These are phyloP conservation scores for Globodera ellingtonae DNA, from an alignment of 1,140 invertebrate species.

Conservation along the genomic window DNA sequence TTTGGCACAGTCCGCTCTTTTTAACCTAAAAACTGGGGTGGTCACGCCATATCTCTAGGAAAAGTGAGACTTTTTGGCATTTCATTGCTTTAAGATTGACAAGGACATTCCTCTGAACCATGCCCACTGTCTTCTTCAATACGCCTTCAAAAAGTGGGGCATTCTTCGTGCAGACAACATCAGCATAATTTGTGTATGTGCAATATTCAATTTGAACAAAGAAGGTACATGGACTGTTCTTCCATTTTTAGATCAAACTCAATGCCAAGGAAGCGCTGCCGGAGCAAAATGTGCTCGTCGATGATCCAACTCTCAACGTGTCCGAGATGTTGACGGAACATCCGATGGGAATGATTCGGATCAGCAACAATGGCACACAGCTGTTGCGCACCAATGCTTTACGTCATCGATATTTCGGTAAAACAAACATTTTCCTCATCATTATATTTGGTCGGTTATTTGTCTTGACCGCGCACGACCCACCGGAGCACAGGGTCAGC, in stretches of 20 bases:
- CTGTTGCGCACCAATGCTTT: not conserved
- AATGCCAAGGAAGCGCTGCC: slow-evolving; percentile 14
- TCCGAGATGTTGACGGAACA: slow-evolving; percentile 19
- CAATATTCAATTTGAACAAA: not conserved
- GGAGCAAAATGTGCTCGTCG: slow-evolving; percentile 11
- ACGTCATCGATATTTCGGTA: slow-evolving; percentile 1
- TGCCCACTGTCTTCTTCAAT: slow-evolving; percentile 33
- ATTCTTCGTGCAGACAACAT: slow-evolving; percentile 40
- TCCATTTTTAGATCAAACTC: slow-evolving; percentile 36
- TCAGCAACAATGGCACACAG: slow-evolving; percentile 15
- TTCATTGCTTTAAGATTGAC: not conserved
- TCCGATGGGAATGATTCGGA: slow-evolving; percentile 34
- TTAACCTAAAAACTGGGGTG: too few species aligned
- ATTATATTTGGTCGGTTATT: too few species aligned
- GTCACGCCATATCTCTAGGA: too few species aligned
- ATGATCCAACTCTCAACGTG: slow-evolving; percentile 29
- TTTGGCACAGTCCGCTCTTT: too few species aligned
- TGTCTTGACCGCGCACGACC: too few species aligned
- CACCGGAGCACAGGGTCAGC: too few species aligned
- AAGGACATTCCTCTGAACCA: slow-evolving; percentile 12
- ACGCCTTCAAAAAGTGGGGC: slow-evolving; percentile 39
- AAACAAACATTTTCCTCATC: too few species aligned
- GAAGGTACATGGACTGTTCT: too few species aligned
- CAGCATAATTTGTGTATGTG: slow-evolving; percentile 38
- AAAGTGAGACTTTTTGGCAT: too few species aligned